Evolutionary conservation across 2,888 invertebrate species (phyloP), one percentile per base, ranked within the genome.

Genomic region (Polymixis lichenea): DNA sequence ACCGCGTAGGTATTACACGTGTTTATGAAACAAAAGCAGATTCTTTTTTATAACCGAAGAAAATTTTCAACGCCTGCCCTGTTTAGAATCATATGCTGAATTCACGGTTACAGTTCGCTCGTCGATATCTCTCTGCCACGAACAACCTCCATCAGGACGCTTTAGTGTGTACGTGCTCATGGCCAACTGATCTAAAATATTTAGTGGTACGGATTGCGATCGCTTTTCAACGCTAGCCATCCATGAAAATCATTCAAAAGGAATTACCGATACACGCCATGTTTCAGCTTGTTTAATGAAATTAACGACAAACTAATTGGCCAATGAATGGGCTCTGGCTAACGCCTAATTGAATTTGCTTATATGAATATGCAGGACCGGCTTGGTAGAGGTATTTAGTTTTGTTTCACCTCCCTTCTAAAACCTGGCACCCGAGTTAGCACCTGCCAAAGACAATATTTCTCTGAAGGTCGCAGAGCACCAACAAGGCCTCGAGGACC

Each of bases 261-360:
- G n/a, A 56, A 87, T 89, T 90, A 51, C 32, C 55, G 72, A 86
- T 88, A 87, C 87, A 86, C 72, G 72, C 79, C 51, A 73, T 78
- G 84, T 86, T 88, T 11, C 78, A 68, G 61, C 25, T 75, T 79
- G 80, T 83, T 89, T 86, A 82, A 83, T 80, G 84, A 86, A 75
- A 77, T 73, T 71, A 78, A 75, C 55, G 58, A n/a, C 66, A 71
- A 65, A 71, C 74, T 46, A 64, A 84, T 82, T 84, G 75, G 69
- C 61, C 83, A 78, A 82, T 85, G 38, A 78, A 68, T 68, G 25
- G 28, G n/a, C 53, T 77, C 17, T 77, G 17, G 8, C 19, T 75
- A 60, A 55, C 38, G 32, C n/a, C n/a, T 53, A 53, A 51, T 51
- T 53, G 17, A 9, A 51, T 66, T 51, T 51, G 8, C 7, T 61